phyloP scores from a whole-genome alignment of 2,888 invertebrate species.

The Zhuqinia jingwanae region DNA sequence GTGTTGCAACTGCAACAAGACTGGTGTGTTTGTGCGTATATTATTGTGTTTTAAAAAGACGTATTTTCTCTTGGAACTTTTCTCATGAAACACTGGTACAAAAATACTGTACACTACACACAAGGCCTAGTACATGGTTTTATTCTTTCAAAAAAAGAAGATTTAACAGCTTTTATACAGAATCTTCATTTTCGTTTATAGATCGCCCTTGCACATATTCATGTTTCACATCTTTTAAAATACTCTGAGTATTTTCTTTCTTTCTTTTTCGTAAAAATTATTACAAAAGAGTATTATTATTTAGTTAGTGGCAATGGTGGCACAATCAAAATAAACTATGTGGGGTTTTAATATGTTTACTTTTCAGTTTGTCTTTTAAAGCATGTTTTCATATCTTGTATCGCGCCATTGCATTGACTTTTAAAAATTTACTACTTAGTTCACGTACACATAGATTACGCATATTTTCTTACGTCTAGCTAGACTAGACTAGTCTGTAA shows the following conservation, averaged over 20 bases:
- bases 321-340: conserved; percentile 51
- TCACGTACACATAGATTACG: too few relatives aligned
- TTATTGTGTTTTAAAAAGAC: not conserved
- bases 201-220: not conserved
- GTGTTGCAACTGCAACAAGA: conserved; percentile 57
- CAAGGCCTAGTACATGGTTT: not conserved
- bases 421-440: too few relatives aligned
- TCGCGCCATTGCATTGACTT: too few relatives aligned
- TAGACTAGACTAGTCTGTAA: too few relatives aligned
- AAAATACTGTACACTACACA: not conserved
- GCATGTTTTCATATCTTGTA: too few relatives aligned
- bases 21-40: conserved; percentile 19
- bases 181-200: not conserved
- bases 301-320: not conserved
- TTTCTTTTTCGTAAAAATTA: not conserved
- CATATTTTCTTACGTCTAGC: too few relatives aligned
- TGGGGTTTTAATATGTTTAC: not conserved
- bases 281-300: not conserved
- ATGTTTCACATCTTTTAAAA: not conserved
- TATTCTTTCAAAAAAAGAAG: not conserved
- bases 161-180: not conserved
- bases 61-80: conserved; percentile 16
- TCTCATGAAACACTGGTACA: not conserved
- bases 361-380: not conserved
- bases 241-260: not conserved